Evolutionary conservation across 2,797 vertebrate species (phyloP).

Genomic region (Tapirus indicus): DNA sequence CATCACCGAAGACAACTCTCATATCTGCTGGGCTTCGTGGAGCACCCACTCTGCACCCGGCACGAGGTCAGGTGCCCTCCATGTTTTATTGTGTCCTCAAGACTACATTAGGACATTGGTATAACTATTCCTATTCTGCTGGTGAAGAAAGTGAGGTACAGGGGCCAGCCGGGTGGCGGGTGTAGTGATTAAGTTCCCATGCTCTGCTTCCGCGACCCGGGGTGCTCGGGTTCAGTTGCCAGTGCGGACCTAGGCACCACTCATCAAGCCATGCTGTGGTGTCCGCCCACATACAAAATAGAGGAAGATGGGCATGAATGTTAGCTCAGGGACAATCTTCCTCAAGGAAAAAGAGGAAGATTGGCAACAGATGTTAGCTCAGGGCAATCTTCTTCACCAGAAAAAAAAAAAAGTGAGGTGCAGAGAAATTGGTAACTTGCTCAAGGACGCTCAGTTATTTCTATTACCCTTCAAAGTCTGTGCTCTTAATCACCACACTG

Average conservation of each 20-base stretch:
- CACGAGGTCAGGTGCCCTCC: not conserved
- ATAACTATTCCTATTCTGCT: not conserved
- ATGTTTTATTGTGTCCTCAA: not conserved
- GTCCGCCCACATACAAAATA: no score
- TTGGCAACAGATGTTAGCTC: no score
- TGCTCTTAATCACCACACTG: not conserved
- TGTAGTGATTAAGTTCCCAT: no score
- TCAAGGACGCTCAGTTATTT: not conserved
- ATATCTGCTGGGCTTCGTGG: not conserved
- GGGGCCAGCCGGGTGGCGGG: no score
- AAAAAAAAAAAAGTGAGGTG: not conserved
- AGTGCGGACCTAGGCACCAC: no score
- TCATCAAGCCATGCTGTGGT: no score
- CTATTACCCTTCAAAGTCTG: not conserved
- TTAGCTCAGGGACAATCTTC: no score
- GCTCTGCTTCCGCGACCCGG: no score
- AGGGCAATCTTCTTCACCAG: no score
- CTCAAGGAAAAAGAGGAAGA: no score
- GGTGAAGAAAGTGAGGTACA: not conserved
- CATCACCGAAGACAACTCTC: not conserved
- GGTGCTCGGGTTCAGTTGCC: no score
- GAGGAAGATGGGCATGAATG: no score
- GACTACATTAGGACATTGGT: not conserved
- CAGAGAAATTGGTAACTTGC: not conserved
- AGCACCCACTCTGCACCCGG: not conserved